Evolutionary conservation across 2,797 vertebrate species (phyloP).

Genomic region (Nothura maculosa): DNA sequence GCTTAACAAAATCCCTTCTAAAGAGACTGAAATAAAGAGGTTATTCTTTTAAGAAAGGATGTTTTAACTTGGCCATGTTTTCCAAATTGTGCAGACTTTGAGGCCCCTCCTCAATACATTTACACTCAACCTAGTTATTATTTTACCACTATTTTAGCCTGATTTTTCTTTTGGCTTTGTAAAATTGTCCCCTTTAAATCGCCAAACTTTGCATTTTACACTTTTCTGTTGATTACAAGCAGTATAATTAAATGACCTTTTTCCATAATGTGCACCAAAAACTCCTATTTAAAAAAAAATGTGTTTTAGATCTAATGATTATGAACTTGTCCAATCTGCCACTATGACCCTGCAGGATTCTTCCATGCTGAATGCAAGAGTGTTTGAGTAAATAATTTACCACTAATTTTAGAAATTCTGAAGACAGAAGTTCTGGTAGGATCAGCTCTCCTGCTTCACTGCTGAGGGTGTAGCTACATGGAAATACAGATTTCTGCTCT

Average conservation of each 20-base stretch:
- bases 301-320: background rate
- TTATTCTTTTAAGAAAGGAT: background rate
- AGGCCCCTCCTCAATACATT: background rate
- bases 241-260: background rate
- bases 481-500: background rate
- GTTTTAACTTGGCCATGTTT: background rate
- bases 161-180: conserved; percentile 1
- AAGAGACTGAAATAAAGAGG: background rate
- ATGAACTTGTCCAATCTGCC: background rate
- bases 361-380: background rate
- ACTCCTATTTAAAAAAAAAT: background rate
- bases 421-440: fast-evolving
- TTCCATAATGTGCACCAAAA: background rate
- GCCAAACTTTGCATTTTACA: background rate
- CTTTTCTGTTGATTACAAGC: background rate
- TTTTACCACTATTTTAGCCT: background rate
- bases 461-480: background rate
- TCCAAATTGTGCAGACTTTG: background rate
- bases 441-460: background rate
- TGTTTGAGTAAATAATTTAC: background rate
- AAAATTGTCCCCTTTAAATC: background rate
- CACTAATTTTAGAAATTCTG: background rate
- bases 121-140: background rate
- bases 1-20: conserved; percentile 21
- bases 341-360: background rate